These are phyloP conservation scores for Cydia splendana DNA, from an alignment of 1,140 invertebrate genomes.

Conservation along the genomic window DNA sequence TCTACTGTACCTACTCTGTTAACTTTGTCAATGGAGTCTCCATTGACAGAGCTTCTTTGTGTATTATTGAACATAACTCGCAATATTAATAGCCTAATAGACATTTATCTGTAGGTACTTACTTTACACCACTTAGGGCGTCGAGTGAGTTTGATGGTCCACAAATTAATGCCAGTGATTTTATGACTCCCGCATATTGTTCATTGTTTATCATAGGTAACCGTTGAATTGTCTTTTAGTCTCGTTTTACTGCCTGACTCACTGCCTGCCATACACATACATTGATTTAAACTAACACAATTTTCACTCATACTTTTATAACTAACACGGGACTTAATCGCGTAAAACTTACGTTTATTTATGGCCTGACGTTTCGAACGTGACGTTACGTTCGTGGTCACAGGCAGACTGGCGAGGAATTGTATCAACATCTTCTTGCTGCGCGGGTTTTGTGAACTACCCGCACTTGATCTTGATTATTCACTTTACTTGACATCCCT, in stretches of 20 bases:
- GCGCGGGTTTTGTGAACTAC: no score
- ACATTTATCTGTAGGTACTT: neutral
- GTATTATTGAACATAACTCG: neutral
- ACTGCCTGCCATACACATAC: neutral
- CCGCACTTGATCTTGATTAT: no score
- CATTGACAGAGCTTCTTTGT: neutral
- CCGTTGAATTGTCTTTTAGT: neutral
- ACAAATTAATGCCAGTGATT: neutral
- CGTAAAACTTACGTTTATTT: no score
- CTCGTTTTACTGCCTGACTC: neutral
- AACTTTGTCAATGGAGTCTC: neutral
- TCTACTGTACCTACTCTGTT: neutral
- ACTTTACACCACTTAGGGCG: neutral
- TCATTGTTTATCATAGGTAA: neutral
- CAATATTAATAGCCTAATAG: neutral
- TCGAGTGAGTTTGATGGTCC: neutral
- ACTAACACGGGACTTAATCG: no score
- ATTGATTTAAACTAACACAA: no score
- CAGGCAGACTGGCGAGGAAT: no score
- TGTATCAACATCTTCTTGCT: no score
- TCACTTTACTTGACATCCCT: no score
- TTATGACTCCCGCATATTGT: constrained; percentile 2
- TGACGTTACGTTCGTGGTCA: no score
- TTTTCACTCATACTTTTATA: no score
- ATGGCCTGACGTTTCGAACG: no score